phyloP scores from a whole-genome alignment of 1,140 invertebrate genomes.

The Drosophila nigromelanica region DNA sequence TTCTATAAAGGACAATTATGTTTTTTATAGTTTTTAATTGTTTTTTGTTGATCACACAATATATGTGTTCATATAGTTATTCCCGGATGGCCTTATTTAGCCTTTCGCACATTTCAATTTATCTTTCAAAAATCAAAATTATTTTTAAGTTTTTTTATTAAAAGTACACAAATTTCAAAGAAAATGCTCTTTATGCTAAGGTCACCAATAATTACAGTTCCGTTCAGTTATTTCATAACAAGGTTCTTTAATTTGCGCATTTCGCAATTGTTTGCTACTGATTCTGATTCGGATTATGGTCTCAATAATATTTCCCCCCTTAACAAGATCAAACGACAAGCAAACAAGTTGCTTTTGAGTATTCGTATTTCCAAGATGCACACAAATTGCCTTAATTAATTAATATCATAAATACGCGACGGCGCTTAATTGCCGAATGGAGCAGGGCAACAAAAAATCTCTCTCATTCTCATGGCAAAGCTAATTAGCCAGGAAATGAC shows the following conservation, averaged over 20 bases:
- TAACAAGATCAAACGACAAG: not conserved
- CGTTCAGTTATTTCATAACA: not conserved
- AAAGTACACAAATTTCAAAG: no score
- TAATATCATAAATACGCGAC: slow-evolving; percentile 79
- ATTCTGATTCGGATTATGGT: slow-evolving; percentile 1
- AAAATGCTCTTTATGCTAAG: not conserved
- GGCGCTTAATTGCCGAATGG: slow-evolving; percentile 69
- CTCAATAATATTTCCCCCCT: not conserved
- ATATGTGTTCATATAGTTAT: no score
- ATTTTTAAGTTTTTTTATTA: no score
- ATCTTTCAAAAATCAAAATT: no score
- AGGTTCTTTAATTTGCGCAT: slow-evolving; percentile 18
- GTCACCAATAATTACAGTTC: not conserved
- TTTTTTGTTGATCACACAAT: no score
- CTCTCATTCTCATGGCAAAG: slow-evolving; percentile 63
- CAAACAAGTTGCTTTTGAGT: slow-evolving; percentile 4
- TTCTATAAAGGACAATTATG: no score
- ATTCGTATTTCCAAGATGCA: slow-evolving; percentile 58
- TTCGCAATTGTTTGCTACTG: not conserved
- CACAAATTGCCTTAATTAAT: slow-evolving; percentile 79
- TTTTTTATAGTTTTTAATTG: no score
- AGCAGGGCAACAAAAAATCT: slow-evolving; percentile 37
- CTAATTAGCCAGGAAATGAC: slow-evolving; percentile 82
- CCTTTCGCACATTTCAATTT: no score
- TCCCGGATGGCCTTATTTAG: no score